Evolutionary conservation across 1,140 invertebrate genomes (phyloP).

Genomic region (Philotrypesis tridentata): DNA sequence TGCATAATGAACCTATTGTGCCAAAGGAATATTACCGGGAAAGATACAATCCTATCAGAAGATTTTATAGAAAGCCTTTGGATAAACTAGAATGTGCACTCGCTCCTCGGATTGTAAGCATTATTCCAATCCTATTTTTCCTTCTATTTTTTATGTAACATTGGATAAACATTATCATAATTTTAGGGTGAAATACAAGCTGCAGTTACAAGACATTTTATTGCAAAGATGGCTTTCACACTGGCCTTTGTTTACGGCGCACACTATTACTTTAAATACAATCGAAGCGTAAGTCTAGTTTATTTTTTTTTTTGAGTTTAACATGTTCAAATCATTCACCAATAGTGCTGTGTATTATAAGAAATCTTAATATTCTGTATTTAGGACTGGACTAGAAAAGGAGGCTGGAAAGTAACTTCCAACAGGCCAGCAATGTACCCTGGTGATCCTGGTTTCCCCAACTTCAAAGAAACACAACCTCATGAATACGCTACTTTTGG

Average conservation of each 20-base stretch:
- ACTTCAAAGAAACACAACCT: slow-evolving; percentile 74
- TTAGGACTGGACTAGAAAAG: slow-evolving; percentile 81
- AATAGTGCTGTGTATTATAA: too few species aligned
- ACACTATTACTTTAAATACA: slow-evolving; percentile 87
- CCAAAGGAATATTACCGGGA: slow-evolving; percentile 79
- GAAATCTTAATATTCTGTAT: slow-evolving; percentile 45
- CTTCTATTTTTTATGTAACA: slow-evolving; percentile 35
- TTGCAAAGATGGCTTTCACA: slow-evolving; percentile 79
- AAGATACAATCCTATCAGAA: slow-evolving; percentile 84
- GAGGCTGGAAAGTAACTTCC: slow-evolving; percentile 78
- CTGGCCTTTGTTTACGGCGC: slow-evolving; percentile 69
- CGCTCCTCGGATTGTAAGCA: slow-evolving; percentile 76
- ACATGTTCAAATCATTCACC: slow-evolving; percentile 5
- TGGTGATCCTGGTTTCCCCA: slow-evolving; percentile 80
- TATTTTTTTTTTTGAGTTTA: background rate
- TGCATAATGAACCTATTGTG: slow-evolving; percentile 81
- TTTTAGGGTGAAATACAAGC: slow-evolving; percentile 76
- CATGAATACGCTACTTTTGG: slow-evolving; percentile 80
- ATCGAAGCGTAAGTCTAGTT: slow-evolving; percentile 78
- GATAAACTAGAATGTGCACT: slow-evolving; percentile 78
- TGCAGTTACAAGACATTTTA: slow-evolving; percentile 75
- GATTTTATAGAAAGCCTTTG: slow-evolving; percentile 83
- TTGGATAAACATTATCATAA: slow-evolving; percentile 44
- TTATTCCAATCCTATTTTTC: background rate
- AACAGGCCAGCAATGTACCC: slow-evolving; percentile 75